Conservation (phyloP, 2,888 invertebrate species). For the Sabatieria punctata region DNA sequence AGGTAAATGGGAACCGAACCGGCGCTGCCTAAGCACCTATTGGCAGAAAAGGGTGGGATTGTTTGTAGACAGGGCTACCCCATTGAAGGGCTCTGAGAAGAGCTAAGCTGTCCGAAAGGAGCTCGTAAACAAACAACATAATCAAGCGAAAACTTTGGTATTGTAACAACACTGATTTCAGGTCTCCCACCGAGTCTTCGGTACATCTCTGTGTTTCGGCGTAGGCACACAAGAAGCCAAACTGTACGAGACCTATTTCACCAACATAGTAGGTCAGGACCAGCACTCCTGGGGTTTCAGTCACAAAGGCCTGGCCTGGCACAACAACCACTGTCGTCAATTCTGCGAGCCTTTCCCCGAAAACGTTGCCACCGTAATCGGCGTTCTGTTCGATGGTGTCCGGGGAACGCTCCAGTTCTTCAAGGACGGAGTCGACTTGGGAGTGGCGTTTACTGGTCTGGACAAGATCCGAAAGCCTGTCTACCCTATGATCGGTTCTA, state of each 20-base stretch:
- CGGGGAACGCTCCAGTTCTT: slow-evolving; percentile 52
- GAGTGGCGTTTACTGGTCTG: slow-evolving; percentile 11
- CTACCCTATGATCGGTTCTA: slow-evolving; percentile 52
- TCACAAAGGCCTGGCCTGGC: slow-evolving; percentile 54
- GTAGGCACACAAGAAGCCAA: slow-evolving; percentile 44
- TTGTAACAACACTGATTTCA: too few relatives aligned
- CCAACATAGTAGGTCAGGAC: too few relatives aligned
- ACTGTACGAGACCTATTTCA: too few relatives aligned
- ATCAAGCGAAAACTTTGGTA: too few relatives aligned
- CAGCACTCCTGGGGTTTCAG: slow-evolving; percentile 52
- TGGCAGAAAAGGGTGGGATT: too few relatives aligned
- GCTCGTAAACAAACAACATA: too few relatives aligned
- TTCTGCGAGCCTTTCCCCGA: slow-evolving; percentile 53
- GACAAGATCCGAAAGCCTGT: slow-evolving; percentile 46
- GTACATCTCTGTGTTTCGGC: slow-evolving; percentile 59
- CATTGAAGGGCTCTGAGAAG: too few relatives aligned
- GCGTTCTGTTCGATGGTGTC: slow-evolving; percentile 50
- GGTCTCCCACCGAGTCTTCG: slow-evolving; percentile 48
- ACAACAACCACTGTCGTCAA: slow-evolving; percentile 45
- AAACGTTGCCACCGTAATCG: slow-evolving; percentile 49
- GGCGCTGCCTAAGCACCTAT: too few relatives aligned
- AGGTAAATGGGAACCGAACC: too few relatives aligned
- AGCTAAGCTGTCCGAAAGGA: too few relatives aligned
- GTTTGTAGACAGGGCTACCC: too few relatives aligned
- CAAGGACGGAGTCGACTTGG: slow-evolving; percentile 40